These are phyloP conservation scores for Chesias legatella DNA, from an alignment of 2,888 invertebrate species.

Conservation along the genomic window DNA sequence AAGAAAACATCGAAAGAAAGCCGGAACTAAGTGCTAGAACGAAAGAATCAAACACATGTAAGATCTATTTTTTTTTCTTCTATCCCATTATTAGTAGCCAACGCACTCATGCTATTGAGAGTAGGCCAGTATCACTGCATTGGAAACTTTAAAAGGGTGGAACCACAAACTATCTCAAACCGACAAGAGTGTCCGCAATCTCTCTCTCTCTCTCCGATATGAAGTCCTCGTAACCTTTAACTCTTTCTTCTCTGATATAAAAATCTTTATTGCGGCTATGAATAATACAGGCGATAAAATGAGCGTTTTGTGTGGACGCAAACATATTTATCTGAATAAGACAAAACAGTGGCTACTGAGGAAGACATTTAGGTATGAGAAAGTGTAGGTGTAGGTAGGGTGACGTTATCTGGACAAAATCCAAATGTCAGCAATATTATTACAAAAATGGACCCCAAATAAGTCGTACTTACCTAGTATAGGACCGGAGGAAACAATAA, in stretches of 20 bases:
- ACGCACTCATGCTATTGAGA: too few relatives aligned
- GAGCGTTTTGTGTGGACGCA: conserved; percentile 33
- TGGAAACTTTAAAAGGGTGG: too few relatives aligned
- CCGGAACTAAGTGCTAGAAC: too few relatives aligned
- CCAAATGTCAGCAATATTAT: conserved; percentile 39
- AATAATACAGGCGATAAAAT: conserved; percentile 38
- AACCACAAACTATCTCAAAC: conserved; percentile 10
- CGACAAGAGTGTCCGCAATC: conserved; percentile 8
- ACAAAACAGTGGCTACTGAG: conserved; percentile 31
- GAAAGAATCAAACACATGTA: too few relatives aligned
- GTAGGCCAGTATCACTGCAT: too few relatives aligned
- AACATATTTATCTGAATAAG: conserved; percentile 44
- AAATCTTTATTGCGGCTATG: conserved; percentile 38
- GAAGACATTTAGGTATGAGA: conserved; percentile 39
- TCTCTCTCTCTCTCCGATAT: conserved; percentile 8
- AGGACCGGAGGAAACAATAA: too few relatives aligned
- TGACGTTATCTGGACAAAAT: conserved; percentile 32
- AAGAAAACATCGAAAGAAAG: too few relatives aligned
- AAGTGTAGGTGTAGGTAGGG: conserved; percentile 20
- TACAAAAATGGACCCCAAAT: conserved; percentile 8
- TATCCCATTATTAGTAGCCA: too few relatives aligned
- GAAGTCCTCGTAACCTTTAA: conserved; percentile 22
- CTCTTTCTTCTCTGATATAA: conserved; percentile 28
- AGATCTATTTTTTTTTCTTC: too few relatives aligned
- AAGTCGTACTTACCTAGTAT: too few relatives aligned